Evolutionary conservation across 2,797 vertebrate species (phyloP), one percentile per base, ranked within the genome.

Genomic region (Lycodopsis pacificus): DNA sequence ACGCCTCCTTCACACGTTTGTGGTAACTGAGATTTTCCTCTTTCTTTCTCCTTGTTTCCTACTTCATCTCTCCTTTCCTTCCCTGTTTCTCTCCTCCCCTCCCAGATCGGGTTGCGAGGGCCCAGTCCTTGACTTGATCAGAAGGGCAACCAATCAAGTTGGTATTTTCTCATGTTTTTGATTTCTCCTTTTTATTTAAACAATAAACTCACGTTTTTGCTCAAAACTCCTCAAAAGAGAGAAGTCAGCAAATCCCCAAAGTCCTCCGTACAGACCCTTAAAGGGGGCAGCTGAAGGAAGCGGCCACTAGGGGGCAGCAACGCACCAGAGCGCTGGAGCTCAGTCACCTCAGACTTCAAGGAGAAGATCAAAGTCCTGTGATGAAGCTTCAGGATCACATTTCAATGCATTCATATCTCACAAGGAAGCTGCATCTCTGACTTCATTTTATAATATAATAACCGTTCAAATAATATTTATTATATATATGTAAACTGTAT

Each of bases 51-150:
- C 66, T 34, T 58, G 32, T 80, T 78, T 84, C 79, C 57, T 40
- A 25, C 85, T 53, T 70, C 25, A 30, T 54, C 51, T 72, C 66
- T 73, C 36, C 49, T 49, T 76, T 83, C 72, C 73, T 56, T 40
- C 66, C 58, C 68, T 66, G 46, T 76, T 51, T 77, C 77, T 88
- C 51, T 89, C 68, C 80, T 92, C 85, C 82, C 82, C 92, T 91
- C 84, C 92, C 92, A 95, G 94, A 95, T 93, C 94, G 92, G 92
- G 92, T 94, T 82, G 92, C 91, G 77, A 94, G 91, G 90, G 89
- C 91, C 86, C 93, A 93, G 84, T 92, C 91, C 91, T 92, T 94
- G 94, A 93, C 94, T 89, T 95, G 93, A 94, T 93, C 88, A 89
- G 86, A 92, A 65, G 88, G 88, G 85, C 89, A 88, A 90, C 85